Conservation (phyloP, 2,888 invertebrate species). For the Drosophila emarginata region DNA sequence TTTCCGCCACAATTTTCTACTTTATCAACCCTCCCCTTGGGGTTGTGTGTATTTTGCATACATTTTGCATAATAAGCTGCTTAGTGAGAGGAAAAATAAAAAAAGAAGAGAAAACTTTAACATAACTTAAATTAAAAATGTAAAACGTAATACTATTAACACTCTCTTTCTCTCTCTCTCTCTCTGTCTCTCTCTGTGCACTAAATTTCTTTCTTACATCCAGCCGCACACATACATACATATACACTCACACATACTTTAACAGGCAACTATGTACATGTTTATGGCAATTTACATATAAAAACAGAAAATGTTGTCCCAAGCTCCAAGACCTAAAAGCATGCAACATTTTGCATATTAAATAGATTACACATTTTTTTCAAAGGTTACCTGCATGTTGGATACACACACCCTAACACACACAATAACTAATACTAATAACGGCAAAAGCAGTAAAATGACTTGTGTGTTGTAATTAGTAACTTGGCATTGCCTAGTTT, state of each 20-base stretch:
- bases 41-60: constrained; percentile 21
- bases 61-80: constrained; percentile 57
- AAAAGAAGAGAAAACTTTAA: constrained; percentile 32
- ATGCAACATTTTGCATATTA: constrained; percentile 68
- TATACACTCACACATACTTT: neutral
- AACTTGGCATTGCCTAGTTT: constrained; percentile 53
- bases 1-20: neutral
- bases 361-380: constrained; percentile 57
- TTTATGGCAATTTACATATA: constrained; percentile 55
- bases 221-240: neutral
- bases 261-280: constrained; percentile 1
- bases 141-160: constrained; percentile 55
- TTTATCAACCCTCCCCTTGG: neutral
- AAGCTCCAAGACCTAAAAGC: constrained; percentile 20
- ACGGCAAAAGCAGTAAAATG: constrained; percentile 18
- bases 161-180: constrained; percentile 21
- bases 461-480: constrained; percentile 59
- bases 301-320: constrained; percentile 36
- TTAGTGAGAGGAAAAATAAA: constrained; percentile 13
- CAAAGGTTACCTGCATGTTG: constrained; percentile 51
- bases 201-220: constrained; percentile 1
- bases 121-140: constrained; percentile 61
- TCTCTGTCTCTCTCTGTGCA: neutral
- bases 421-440: constrained; percentile 12
- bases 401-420: constrained; percentile 21